Conservation (phyloP, 2,888 invertebrate species). For the Branchellion lobata region DNA sequence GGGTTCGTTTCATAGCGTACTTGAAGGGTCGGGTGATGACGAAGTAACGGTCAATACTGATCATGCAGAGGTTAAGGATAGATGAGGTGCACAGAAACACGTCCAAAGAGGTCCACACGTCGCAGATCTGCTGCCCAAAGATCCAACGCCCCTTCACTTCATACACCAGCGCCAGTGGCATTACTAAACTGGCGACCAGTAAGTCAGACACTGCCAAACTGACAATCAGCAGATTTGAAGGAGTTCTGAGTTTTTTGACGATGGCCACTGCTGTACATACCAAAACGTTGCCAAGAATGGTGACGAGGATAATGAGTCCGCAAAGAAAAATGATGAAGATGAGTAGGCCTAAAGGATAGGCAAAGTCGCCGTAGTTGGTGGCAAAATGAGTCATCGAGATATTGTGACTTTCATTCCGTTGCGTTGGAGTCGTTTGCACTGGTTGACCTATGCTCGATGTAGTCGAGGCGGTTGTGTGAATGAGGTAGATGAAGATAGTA, state of each 20-base stretch:
- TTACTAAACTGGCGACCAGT: slow-evolving; percentile 65
- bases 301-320: slow-evolving; percentile 61
- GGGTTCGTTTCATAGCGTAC: slow-evolving; percentile 90
- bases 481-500: not conserved
- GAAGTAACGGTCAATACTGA: slow-evolving; percentile 63
- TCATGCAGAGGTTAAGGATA: slow-evolving; percentile 66
- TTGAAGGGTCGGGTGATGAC: slow-evolving; percentile 75
- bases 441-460: not conserved
- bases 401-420: not conserved
- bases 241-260: slow-evolving; percentile 62
- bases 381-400: not conserved
- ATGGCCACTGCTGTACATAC: slow-evolving; percentile 64
- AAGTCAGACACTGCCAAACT: slow-evolving; percentile 65
- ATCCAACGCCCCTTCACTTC: slow-evolving; percentile 60
- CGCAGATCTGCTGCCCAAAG: slow-evolving; percentile 61
- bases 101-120: slow-evolving; percentile 65
- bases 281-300: slow-evolving; percentile 65
- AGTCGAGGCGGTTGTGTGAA: not conserved
- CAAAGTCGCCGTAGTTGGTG: slow-evolving; percentile 21
- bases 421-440: too few relatives aligned
- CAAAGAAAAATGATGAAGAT: slow-evolving; percentile 54
- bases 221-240: slow-evolving; percentile 59
- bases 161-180: slow-evolving; percentile 64
- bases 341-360: slow-evolving; percentile 44
- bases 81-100: slow-evolving; percentile 65